Evolutionary conservation across 64 coral and sea anemone species (phyloP).

Genomic region (Pocillopora verrucosa): DNA sequence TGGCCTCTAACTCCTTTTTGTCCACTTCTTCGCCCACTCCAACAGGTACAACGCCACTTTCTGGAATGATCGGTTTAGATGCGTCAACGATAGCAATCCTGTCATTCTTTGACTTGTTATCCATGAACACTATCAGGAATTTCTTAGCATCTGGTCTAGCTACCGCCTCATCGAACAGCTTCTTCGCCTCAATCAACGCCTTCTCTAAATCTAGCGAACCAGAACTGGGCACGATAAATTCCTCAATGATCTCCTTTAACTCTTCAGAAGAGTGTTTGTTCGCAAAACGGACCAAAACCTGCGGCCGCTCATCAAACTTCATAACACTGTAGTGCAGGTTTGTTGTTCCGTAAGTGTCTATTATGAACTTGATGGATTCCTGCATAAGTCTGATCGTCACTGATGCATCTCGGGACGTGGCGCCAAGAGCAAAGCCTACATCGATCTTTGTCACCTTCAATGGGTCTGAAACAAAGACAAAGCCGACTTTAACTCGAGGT

Average conservation of each 20-base stretch:
- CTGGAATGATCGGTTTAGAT: slow-evolving; percentile 34
- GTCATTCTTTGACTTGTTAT: slow-evolving; percentile 60
- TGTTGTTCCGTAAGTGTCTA: slow-evolving; percentile 31
- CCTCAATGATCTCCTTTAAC: neutral
- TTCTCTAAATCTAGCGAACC: neutral
- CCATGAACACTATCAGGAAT: slow-evolving; percentile 66
- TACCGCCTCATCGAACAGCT: slow-evolving; percentile 20
- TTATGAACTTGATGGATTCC: slow-evolving; percentile 44
- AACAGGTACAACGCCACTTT: slow-evolving; percentile 61
- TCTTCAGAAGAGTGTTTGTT: neutral
- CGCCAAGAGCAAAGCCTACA: slow-evolving; percentile 55
- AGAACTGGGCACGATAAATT: neutral
- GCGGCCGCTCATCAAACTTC: slow-evolving; percentile 44
- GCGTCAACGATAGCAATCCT: slow-evolving; percentile 29
- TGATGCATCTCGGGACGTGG: slow-evolving; percentile 39
- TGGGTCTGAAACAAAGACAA: slow-evolving; percentile 36
- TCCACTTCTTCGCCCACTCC: slow-evolving; percentile 37
- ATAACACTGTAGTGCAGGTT: slow-evolving; percentile 56
- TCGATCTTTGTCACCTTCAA: slow-evolving; percentile 48
- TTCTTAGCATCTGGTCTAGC: slow-evolving; percentile 59
- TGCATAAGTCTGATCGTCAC: slow-evolving; percentile 40
- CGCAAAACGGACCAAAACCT: neutral
- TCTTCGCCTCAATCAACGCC: slow-evolving; percentile 23
- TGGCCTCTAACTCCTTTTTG: slow-evolving; percentile 28
- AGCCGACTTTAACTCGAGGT: neutral